Base-by-base conservation (phyloP, 2,888 invertebrate genomes). In the Venustoraphidia nigricollis region DNA sequence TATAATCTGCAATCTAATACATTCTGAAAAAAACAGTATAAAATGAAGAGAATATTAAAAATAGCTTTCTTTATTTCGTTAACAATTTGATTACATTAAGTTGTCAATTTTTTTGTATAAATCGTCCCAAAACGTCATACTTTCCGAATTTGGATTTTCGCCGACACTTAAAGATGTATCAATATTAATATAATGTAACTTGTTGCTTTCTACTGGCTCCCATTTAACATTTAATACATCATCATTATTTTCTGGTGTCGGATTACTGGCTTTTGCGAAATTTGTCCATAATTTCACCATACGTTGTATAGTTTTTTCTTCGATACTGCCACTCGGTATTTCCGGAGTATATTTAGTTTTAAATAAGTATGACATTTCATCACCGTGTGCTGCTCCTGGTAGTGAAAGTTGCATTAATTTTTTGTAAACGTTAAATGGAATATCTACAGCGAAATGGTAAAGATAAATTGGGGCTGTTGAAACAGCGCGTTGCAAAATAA, bases 71-170 rank as follows among this genome's bases (percentile, higher is more conserved):
- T 41, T 44, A 44, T 9, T 39, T 42, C 10, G 36, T 13, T 34
- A 44, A 47, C 27, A 51, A 13, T n/a, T 41, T 37, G 50, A 41
- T 38, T 44, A 17, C 47, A 51, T 51, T 39, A 45, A 37, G 10
- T 47, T 47, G 17, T 27, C 6, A 6, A 27, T 27, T 27, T 34
- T 34, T 9, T 34, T 36, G 35, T 41, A 43, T 10, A 53, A 48
- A 36, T 57, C 54, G 27, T 62, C 58, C 64, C 64, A 64, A 50
- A 64, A 60, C 37, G 56, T 36, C 50, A 62, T 53, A 45, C 64
- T 54, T 8, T 62, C 58, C 10, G 52, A 48, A 47, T 61, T 58
- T 6, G 61, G 55, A 51, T 62, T 58, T 3, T 46, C 51, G 9
- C 52, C 56, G 35, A 58, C 48, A 14, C 50, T 58, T n/a, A 61